phyloP scores from a whole-genome alignment of 2,888 invertebrate species.

The Argyresthia goedartella region DNA sequence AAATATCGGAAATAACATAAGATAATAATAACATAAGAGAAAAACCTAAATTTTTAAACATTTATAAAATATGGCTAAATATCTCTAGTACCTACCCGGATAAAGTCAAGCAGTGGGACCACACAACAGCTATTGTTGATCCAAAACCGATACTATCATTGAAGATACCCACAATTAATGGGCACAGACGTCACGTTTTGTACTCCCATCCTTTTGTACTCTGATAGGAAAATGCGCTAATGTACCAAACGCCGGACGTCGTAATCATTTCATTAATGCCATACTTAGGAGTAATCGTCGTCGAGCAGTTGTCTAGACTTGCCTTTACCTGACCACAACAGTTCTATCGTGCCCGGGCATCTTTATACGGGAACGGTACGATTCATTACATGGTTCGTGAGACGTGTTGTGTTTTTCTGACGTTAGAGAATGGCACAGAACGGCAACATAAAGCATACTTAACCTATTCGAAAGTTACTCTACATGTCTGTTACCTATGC shows the following conservation, averaged over 20 bases:
- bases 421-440: too few species aligned
- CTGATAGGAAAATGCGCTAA: conserved; percentile 48
- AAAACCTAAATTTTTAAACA: too few species aligned
- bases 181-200: background rate
- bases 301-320: conserved; percentile 33
- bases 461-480: too few species aligned
- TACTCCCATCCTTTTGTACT: conserved; percentile 18
- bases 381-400: background rate
- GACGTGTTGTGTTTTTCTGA: too few species aligned
- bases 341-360: conserved; percentile 29
- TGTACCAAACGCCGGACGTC: conserved; percentile 42
- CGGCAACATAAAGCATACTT: too few species aligned
- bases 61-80: too few species aligned
- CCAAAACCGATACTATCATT: background rate
- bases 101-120: too few species aligned
- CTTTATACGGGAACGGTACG: conserved; percentile 14
- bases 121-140: too few species aligned
- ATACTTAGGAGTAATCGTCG: conserved; percentile 49
- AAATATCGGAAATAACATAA: too few species aligned
- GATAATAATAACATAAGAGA: too few species aligned
- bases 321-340: conserved; percentile 43
- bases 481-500: too few species aligned
- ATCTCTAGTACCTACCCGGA: too few species aligned
- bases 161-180: background rate
- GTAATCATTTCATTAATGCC: conserved; percentile 60